A percentile compares a stretch with the other conserved stretches of the same genome.
Evolutionary conservation across 2,113 vertebrate genomes (phyloP).

Genomic region (Oreochromis spilurus): DNA sequence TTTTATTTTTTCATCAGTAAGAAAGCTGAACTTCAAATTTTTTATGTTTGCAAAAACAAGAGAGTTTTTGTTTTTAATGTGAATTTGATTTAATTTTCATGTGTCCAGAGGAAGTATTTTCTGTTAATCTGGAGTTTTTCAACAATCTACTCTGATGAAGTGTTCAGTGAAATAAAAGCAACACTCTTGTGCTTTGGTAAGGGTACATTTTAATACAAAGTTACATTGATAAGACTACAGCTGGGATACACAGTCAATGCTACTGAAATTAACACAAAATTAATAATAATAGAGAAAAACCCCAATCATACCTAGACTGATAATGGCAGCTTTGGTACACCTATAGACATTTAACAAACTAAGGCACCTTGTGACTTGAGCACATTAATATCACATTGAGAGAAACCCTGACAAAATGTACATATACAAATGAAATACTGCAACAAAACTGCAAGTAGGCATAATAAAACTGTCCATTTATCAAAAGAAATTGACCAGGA

Average conservation of each 20-base stretch:
- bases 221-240: conserved; percentile 33
- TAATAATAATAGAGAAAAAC: background rate
- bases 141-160: background rate
- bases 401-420: conserved; percentile 28
- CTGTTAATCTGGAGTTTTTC: background rate
- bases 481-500: background rate
- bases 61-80: background rate
- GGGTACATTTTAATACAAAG: conserved; percentile 36
- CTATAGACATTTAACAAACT: conserved; percentile 42
- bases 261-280: conserved; percentile 33
- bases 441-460: conserved; percentile 4
- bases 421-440: conserved; percentile 6
- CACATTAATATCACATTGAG: conserved; percentile 44
- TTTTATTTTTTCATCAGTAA: background rate
- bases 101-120: background rate
- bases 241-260: background rate
- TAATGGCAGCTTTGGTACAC: conserved; percentile 44
- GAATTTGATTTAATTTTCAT: background rate
- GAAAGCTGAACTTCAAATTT: background rate
- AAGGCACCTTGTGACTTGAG: conserved; percentile 69
- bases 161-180: background rate
- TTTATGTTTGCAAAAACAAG: background rate
- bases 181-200: background rate
- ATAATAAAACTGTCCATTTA: background rate
- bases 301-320: background rate